These are phyloP conservation scores for Oriolus oriolus DNA, from an alignment of 2,113 vertebrate species.

Conservation along the genomic window DNA sequence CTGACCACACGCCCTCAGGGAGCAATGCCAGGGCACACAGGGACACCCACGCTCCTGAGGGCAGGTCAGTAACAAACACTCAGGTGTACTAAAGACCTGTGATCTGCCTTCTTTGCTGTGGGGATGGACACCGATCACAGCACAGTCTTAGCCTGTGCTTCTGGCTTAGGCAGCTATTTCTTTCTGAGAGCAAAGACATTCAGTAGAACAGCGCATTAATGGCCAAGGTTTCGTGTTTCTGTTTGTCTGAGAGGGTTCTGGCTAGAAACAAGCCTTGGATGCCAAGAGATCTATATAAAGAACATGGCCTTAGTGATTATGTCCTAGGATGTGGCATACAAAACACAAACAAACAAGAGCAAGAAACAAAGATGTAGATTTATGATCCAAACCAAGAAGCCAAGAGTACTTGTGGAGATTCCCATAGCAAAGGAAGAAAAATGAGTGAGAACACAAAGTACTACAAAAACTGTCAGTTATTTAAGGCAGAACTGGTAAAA, in stretches of 20 bases:
- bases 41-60: not conserved
- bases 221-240: not conserved
- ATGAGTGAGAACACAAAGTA: constrained; percentile 4
- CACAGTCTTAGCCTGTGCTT: not conserved
- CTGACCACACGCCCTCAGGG: not conserved
- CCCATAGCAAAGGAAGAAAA: not conserved
- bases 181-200: not conserved
- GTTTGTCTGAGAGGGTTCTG: not conserved
- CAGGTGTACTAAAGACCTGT: not conserved
- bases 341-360: constrained; percentile 19
- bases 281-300: constrained; percentile 17
- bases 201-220: not conserved
- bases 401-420: constrained; percentile 1
- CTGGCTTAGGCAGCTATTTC: not conserved
- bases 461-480: constrained; percentile 22
- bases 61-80: not conserved
- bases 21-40: not conserved
- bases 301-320: not conserved
- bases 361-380: not conserved
- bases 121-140: not conserved
- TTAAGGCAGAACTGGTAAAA: constrained; percentile 43
- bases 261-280: not conserved
- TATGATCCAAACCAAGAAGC: not conserved
- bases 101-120: not conserved
- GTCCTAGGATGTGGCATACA: not conserved